These are phyloP conservation scores for Eumeta japonica DNA, from an alignment of 1,140 invertebrate genomes.

Conservation along the genomic window DNA sequence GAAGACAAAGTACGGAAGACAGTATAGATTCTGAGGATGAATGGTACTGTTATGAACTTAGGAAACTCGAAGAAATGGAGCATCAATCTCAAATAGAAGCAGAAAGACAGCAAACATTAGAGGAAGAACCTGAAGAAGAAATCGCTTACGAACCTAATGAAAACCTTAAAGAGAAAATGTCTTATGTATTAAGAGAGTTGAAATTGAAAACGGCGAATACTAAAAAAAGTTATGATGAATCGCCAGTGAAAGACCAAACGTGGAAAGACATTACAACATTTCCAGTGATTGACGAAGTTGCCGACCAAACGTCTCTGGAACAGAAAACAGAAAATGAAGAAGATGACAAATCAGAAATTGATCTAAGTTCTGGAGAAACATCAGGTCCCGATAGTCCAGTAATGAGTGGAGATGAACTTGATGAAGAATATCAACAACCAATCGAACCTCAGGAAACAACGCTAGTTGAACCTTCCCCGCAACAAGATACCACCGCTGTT, in stretches of 20 bases:
- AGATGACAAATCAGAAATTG: constrained; percentile 43
- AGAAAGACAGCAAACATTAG: constrained; percentile 61
- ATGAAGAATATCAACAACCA: constrained; percentile 60
- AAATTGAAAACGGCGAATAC: constrained; percentile 63
- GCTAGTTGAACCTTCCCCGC: constrained; percentile 37
- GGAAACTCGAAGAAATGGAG: constrained; percentile 85
- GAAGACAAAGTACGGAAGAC: constrained; percentile 87
- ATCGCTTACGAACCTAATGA: constrained; percentile 62
- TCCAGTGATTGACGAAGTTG: constrained; percentile 34
- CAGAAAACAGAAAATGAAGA: too few species aligned
- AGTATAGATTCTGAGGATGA: constrained; percentile 91
- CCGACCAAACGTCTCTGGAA: constrained; percentile 18
- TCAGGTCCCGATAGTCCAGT: constrained; percentile 81
- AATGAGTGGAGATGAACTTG: constrained; percentile 70
- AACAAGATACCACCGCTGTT: constrained; percentile 60
- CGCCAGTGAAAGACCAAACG: constrained; percentile 29
- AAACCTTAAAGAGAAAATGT: constrained; percentile 75
- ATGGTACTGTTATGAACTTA: constrained; percentile 87
- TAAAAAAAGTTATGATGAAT: constrained; percentile 49
- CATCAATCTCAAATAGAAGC: constrained; percentile 67
- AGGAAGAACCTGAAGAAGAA: constrained; percentile 61
- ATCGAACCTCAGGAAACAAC: constrained; percentile 58
- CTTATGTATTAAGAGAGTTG: constrained; percentile 71
- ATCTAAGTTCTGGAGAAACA: constrained; percentile 75
- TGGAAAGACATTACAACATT: constrained; percentile 55